Conservation (phyloP, 2,797 vertebrate genomes). For the Rhodeus uyekii region DNA sequence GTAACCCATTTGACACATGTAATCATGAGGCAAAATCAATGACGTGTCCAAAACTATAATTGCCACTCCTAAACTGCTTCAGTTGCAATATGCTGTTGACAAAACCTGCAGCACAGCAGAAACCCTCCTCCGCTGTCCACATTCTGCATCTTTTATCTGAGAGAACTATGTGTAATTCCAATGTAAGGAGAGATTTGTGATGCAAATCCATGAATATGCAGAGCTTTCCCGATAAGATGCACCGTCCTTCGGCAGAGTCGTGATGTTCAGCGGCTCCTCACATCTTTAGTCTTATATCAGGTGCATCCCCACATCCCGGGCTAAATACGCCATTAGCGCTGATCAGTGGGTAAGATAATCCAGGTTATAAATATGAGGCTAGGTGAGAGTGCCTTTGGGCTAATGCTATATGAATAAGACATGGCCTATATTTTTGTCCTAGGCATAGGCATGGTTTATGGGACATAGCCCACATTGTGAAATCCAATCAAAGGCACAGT, state of each 20-base stretch:
- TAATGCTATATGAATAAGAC: constrained; percentile 52
- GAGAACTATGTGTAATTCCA: constrained; percentile 9
- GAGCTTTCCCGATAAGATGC: neutral
- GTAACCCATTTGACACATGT: constrained; percentile 69
- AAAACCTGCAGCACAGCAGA: constrained; percentile 75
- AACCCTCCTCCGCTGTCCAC: neutral
- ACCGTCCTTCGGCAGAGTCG: constrained; percentile 17
- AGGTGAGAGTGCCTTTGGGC: constrained; percentile 40
- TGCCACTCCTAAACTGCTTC: constrained; percentile 80
- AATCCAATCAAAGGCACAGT: constrained; percentile 60
- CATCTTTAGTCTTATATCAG: constrained; percentile 45
- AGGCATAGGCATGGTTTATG: constrained; percentile 57
- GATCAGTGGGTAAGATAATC: constrained; percentile 51
- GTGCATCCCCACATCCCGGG: constrained; percentile 44
- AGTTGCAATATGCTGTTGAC: constrained; percentile 78
- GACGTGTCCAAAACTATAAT: constrained; percentile 84
- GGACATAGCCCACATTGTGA: constrained; percentile 54
- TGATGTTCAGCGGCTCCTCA: constrained; percentile 15
- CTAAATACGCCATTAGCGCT: constrained; percentile 49
- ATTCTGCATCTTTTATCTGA: constrained; percentile 36
- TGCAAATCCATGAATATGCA: constrained; percentile 29
- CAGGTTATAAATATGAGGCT: constrained; percentile 48
- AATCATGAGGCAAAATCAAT: constrained; percentile 85
- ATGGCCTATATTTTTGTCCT: constrained; percentile 53
- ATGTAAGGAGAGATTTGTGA: constrained; percentile 24